These are phyloP conservation scores for Eupithecia inturbata DNA, from an alignment of 2,888 invertebrate genomes.

Conservation along the genomic window DNA sequence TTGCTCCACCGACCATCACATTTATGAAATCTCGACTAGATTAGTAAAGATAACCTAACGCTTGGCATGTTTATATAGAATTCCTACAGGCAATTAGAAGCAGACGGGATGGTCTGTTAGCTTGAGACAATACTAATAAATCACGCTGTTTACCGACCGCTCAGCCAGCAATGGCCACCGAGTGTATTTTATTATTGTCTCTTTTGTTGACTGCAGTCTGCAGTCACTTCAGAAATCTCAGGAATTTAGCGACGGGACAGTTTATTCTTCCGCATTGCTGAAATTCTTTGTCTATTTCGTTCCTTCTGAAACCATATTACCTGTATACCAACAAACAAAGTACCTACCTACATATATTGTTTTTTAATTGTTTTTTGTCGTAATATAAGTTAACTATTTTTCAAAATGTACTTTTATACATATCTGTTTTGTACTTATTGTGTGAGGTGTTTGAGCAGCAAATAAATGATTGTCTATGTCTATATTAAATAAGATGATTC, in stretches of 20 bases:
- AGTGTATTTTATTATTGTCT: slow-evolving; percentile 45
- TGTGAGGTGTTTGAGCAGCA: too few species aligned
- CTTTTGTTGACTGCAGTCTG: slow-evolving; percentile 14
- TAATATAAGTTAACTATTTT: too few species aligned
- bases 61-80: neutral
- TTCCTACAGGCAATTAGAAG: neutral
- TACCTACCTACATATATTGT: neutral
- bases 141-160: slow-evolving; percentile 28
- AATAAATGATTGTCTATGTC: too few species aligned
- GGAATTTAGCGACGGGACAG: slow-evolving; percentile 23
- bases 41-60: neutral
- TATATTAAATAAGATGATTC: too few species aligned
- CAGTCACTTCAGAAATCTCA: slow-evolving; percentile 25
- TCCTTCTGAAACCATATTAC: neutral
- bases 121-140: slow-evolving; percentile 22
- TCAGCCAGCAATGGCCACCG: slow-evolving; percentile 24
- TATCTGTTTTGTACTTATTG: too few species aligned
- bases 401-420: too few species aligned
- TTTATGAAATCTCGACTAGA: neutral
- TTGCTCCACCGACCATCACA: too few species aligned
- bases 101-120: slow-evolving; percentile 2
- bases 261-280: slow-evolving; percentile 25
- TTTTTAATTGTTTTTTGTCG: too few species aligned
- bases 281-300: slow-evolving; percentile 29
- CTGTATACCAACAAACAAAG: too few species aligned